Evolutionary conservation across 2,113 vertebrate genomes (phyloP), one percentile per base, ranked within the genome.

Genomic region (Pteronura brasiliensis): DNA sequence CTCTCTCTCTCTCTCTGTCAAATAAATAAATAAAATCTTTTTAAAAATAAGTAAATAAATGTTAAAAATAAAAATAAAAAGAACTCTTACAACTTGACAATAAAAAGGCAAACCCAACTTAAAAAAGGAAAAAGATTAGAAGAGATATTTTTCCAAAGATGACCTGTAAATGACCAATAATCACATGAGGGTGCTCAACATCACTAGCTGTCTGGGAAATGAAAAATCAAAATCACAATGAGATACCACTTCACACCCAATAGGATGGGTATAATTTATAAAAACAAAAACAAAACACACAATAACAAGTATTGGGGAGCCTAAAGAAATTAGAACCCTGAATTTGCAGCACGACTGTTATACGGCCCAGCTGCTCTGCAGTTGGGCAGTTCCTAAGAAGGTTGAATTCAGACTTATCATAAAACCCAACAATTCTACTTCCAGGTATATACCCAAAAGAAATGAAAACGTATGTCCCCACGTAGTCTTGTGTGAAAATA

Each of bases 141-240:
- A 93, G 10, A 80, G 36, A 49, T 7, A 71, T 52, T 90, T 90
- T 90, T 47, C 59, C 47, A 84, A 88, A 87, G 25, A 89, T 36
- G 7, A 90, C 3, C 76, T 3, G 79, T 4, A 63, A 82, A 77
- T 90, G 36, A 74, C 27, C 49, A 71, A 89, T 39, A 94, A 76
- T 27, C 25, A 92, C 7, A 74, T 36, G 69, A 85, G 95, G 52
- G 21, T 92, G 15, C 4, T 63, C 47, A 81, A 36, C 11, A 82
- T 61, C 11, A 20, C 52, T 65, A 80, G 10, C 61, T 21, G 15
- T 17, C n/a, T 47, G 57, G 49, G 84, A 84, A 93, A 92, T 17
- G 20, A 25, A 93, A 93, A 96, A 79, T 92, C 59, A 83, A 96
- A 96, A 83, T 47, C 74, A 80, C 80, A 86, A 34, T 74, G 39